Evolutionary conservation across 1,140 invertebrate species (phyloP).

Genomic region (Caenorhabditis tropicalis): DNA sequence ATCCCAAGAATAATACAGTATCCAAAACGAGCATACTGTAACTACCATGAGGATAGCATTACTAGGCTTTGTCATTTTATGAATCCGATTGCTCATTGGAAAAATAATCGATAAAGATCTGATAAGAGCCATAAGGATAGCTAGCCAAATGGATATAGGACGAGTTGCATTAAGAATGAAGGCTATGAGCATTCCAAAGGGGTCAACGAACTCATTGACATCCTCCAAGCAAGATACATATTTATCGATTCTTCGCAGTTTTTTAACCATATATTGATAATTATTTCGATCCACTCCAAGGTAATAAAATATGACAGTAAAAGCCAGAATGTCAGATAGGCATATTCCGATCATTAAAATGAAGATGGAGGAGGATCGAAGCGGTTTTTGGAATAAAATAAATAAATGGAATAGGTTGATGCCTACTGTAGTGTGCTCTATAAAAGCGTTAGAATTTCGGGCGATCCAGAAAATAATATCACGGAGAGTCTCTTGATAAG

Average conservation of each 20-base stretch:
- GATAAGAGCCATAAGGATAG: background rate
- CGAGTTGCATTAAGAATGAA: background rate
- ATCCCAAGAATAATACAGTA: background rate
- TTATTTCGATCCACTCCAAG: background rate
- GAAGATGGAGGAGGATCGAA: background rate
- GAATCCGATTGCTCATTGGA: background rate
- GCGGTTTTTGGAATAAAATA: background rate
- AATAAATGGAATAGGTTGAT: background rate
- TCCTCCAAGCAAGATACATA: too few relatives aligned
- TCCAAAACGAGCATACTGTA: background rate
- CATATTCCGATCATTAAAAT: background rate
- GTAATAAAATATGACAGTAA: background rate
- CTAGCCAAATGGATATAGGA: background rate
- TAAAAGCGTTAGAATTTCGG: background rate
- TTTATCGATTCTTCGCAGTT: too few relatives aligned
- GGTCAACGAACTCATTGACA: too few relatives aligned
- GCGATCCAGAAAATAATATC: background rate
- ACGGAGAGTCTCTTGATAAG: too few relatives aligned
- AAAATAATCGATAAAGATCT: background rate
- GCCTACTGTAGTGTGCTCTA: background rate
- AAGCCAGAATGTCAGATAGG: background rate
- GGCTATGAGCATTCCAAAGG: background rate
- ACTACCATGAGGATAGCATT: background rate
- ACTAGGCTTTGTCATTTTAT: background rate
- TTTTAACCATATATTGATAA: too few relatives aligned